These are phyloP conservation scores for Hippolais icterina DNA, from an alignment of 2,113 vertebrate species.

Conservation along the genomic window DNA sequence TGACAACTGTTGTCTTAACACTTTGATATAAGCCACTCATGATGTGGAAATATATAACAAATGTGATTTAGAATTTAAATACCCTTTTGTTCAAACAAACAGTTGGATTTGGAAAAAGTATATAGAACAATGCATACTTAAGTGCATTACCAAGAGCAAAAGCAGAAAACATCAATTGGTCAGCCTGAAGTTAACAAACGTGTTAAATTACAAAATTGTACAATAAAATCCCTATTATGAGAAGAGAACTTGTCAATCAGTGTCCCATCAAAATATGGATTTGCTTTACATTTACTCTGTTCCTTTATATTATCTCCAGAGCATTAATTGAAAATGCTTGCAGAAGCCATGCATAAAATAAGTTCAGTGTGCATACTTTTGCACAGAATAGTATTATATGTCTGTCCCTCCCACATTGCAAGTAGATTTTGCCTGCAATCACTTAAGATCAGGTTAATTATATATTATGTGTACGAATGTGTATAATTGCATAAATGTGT, in stretches of 20 bases:
- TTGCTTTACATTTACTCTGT: background rate
- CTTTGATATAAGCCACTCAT: background rate
- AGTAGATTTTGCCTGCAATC: background rate
- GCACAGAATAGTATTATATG: background rate
- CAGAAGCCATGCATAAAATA: background rate
- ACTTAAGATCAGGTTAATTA: background rate
- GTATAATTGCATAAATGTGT: background rate
- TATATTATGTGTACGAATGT: background rate
- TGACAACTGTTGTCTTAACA: background rate
- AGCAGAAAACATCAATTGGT: background rate
- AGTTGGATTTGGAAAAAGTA: background rate
- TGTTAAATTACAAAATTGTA: background rate
- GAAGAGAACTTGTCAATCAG: background rate
- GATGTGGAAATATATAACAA: background rate
- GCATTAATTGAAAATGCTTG: background rate
- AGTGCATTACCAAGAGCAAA: background rate
- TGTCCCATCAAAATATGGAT: background rate
- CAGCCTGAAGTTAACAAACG: background rate
- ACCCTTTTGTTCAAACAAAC: background rate
- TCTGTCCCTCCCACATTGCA: background rate
- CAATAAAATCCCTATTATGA: background rate
- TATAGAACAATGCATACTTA: background rate
- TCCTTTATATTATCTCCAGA: background rate
- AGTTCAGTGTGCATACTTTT: background rate
- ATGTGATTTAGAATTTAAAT: background rate